Evolutionary conservation across 2,113 vertebrate genomes (phyloP), one percentile per base, ranked within the genome.

Genomic region (Sprattus sprattus): DNA sequence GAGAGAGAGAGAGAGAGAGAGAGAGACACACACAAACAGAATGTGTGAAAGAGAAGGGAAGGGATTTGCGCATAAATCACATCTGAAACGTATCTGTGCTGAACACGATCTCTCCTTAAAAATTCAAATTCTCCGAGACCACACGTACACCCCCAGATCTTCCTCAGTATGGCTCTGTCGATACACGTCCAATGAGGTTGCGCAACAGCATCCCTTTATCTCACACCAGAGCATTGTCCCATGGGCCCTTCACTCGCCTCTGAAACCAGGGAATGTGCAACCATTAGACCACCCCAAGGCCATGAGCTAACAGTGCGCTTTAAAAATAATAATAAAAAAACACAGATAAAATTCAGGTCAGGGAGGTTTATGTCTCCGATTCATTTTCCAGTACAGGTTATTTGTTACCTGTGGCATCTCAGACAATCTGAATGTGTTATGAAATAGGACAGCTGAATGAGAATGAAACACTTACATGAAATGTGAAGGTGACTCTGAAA

Each of bases 1-100:
- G 32, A 80, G 78, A 44, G 46, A 82, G 22, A n/a, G 81, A 82
- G 81, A 44, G 85, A 82, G 75, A 81, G 82, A 86, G 86, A 85
- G 83, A 84, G 83, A 45, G 32, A 45, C 50, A 67, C 64, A 67
- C 64, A 64, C 75, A 81, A n/a, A 80, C 52, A 83, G 39, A 39
- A 39, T 39, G 39, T 39, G 39, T 39, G 39, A 82, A 45, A 52
- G 22, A n/a, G 60, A 45, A 45, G 84, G 84, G 60, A 50, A 44
- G 83, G 52, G 80, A 81, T 60, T 60, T 60, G 54, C 54, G 22
- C 54, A 22, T 60, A 60, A 28, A 67, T 67, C 64, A 67, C n/a
- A 67, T 67, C 13, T 67, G 64, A 67, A 67, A 28, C 64, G 25
- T 67, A 67, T 67, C 60, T 64, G 64, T 3, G 25, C n/a, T 67